Evolutionary conservation across 2,888 invertebrate genomes (phyloP).

Genomic region (Caradrina clavipalpis): DNA sequence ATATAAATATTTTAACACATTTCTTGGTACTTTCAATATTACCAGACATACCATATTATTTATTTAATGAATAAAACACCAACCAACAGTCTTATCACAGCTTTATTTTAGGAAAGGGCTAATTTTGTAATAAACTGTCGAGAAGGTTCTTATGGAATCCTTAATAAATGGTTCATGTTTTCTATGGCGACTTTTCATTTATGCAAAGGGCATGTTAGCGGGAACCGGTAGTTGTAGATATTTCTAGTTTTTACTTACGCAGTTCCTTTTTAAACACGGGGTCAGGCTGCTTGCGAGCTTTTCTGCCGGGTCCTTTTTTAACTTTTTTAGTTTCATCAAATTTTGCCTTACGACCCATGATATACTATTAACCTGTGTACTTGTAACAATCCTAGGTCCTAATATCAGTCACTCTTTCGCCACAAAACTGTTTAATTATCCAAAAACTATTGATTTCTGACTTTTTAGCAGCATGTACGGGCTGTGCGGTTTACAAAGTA

Average conservation of each 20-base stretch:
- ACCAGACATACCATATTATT: not conserved
- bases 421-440: not conserved
- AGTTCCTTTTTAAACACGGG: constrained; percentile 93
- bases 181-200: not conserved
- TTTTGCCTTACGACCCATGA: constrained; percentile 97
- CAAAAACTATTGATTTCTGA: constrained; percentile 3
- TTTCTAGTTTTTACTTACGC: constrained; percentile 74
- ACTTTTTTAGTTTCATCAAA: constrained; percentile 93
- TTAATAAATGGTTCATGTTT: not conserved
- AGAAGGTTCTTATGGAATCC: too few relatives aligned
- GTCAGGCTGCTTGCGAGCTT: constrained; percentile 96
- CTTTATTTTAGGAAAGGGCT: too few relatives aligned
- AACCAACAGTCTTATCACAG: too few relatives aligned
- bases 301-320: constrained; percentile 96
- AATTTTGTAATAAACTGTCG: too few relatives aligned
- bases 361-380: constrained; percentile 47
- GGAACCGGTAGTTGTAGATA: not conserved
- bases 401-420: not conserved
- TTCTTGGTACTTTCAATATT: not conserved
- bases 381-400: not conserved
- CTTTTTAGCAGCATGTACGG: constrained; percentile 22
- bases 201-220: not conserved
- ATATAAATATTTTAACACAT: too few relatives aligned
- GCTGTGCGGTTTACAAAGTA: constrained; percentile 28
- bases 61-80: too few relatives aligned